Evolutionary conservation across 2,888 invertebrate species (phyloP).

Genomic region (Tanaodytes sp.): DNA sequence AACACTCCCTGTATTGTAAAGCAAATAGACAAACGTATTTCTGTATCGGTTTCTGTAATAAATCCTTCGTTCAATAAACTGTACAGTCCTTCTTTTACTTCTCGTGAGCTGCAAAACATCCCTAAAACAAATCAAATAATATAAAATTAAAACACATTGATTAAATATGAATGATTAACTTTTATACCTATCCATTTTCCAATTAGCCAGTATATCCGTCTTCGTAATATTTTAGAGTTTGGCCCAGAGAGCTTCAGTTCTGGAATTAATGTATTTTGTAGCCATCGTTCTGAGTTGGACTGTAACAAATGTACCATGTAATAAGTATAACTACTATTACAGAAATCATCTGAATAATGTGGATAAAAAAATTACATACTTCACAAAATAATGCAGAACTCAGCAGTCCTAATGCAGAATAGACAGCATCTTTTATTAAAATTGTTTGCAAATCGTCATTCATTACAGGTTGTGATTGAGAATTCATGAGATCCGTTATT

Average conservation of each 20-base stretch:
- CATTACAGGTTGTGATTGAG: constrained; percentile 79
- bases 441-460: constrained; percentile 85
- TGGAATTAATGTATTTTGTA: constrained; percentile 84
- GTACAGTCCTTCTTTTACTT: constrained; percentile 87
- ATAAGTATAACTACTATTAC: too few species aligned
- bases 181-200: constrained; percentile 80
- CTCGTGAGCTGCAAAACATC: constrained; percentile 84
- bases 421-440: constrained; percentile 92
- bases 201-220: constrained; percentile 88
- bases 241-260: constrained; percentile 88
- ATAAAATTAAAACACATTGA: neutral
- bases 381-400: constrained; percentile 88
- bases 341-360: too few species aligned
- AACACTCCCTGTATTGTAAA: constrained; percentile 87
- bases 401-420: constrained; percentile 88
- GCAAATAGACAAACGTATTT: constrained; percentile 89
- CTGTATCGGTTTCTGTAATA: constrained; percentile 85
- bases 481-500: constrained; percentile 81
- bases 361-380: constrained; percentile 90
- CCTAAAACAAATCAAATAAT: constrained; percentile 62
- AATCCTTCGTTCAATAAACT: constrained; percentile 84
- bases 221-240: constrained; percentile 87
- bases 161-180: too few species aligned
- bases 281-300: constrained; percentile 95
- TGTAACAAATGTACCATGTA: constrained; percentile 62